Conservation (phyloP, 2,888 invertebrate species). For the Priapulus caudatus region DNA sequence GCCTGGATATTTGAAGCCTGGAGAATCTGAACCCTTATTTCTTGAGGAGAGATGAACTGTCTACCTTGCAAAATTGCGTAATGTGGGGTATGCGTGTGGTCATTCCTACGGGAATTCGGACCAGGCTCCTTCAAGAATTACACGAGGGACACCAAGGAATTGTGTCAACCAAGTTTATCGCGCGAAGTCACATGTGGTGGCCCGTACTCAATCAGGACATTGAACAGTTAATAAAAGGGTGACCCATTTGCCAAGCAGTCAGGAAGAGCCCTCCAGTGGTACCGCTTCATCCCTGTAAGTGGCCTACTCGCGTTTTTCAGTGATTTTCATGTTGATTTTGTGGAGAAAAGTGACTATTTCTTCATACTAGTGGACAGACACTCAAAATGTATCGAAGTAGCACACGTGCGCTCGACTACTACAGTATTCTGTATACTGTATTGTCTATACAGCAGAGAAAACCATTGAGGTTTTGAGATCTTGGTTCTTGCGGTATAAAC, state of each 20-base stretch:
- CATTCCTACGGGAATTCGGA: background rate
- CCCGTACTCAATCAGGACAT: background rate
- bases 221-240: too few relatives aligned
- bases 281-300: background rate
- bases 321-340: too few relatives aligned
- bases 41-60: background rate
- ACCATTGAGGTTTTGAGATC: too few relatives aligned
- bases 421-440: too few relatives aligned
- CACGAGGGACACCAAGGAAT: background rate
- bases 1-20: background rate
- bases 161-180: background rate
- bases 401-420: too few relatives aligned
- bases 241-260: constrained; percentile 1
- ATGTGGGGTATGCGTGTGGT: background rate
- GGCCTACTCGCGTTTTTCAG: too few relatives aligned
- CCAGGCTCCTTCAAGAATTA: background rate
- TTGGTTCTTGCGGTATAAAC: too few relatives aligned
- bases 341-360: too few relatives aligned
- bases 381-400: too few relatives aligned
- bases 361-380: too few relatives aligned
- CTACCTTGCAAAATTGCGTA: background rate
- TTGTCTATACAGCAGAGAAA: too few relatives aligned
- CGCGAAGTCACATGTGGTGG: background rate
- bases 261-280: background rate
- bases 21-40: background rate